Conservation (phyloP, 1,140 invertebrate species). For the Trissolcus basalis region DNA sequence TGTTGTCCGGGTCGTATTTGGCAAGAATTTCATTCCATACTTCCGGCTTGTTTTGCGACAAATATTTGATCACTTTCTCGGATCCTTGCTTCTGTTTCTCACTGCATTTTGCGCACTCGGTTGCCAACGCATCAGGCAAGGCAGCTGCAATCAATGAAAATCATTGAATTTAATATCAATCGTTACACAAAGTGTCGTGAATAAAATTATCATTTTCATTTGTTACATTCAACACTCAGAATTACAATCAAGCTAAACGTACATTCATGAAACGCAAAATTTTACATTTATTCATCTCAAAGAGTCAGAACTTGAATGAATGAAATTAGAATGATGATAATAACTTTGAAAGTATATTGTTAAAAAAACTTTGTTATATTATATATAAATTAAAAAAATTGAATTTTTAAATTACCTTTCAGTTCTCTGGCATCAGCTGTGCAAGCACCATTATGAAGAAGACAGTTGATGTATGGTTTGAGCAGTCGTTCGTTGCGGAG, state of each 20-base stretch:
- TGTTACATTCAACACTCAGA: too few species aligned
- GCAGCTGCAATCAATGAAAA: slow-evolving; percentile 68
- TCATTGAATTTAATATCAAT: slow-evolving; percentile 2
- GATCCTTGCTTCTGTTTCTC: slow-evolving; percentile 77
- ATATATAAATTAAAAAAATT: slow-evolving; percentile 1
- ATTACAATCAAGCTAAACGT: too few species aligned
- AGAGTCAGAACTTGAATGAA: too few species aligned
- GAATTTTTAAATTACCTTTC: slow-evolving; percentile 77
- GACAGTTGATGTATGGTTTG: slow-evolving; percentile 81
- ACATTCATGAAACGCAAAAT: too few species aligned
- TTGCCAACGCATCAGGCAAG: slow-evolving; percentile 80
- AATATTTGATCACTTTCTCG: slow-evolving; percentile 75
- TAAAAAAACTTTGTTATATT: slow-evolving; percentile 11
- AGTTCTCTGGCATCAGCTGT: slow-evolving; percentile 83
- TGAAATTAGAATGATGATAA: too few species aligned
- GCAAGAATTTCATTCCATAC: slow-evolving; percentile 77
- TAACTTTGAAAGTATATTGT: too few species aligned
- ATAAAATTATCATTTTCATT: too few species aligned
- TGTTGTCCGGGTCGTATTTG: slow-evolving; percentile 80
- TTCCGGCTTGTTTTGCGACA: slow-evolving; percentile 78
- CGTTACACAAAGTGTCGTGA: too few species aligned
- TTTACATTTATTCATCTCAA: too few species aligned
- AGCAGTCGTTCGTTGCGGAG: slow-evolving; percentile 81
- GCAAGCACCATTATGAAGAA: slow-evolving; percentile 82
- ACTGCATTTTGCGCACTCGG: slow-evolving; percentile 80